Evolutionary conservation across 1,140 invertebrate species (phyloP), one percentile per base, ranked within the genome.

Genomic region (Drosophila sp.): DNA sequence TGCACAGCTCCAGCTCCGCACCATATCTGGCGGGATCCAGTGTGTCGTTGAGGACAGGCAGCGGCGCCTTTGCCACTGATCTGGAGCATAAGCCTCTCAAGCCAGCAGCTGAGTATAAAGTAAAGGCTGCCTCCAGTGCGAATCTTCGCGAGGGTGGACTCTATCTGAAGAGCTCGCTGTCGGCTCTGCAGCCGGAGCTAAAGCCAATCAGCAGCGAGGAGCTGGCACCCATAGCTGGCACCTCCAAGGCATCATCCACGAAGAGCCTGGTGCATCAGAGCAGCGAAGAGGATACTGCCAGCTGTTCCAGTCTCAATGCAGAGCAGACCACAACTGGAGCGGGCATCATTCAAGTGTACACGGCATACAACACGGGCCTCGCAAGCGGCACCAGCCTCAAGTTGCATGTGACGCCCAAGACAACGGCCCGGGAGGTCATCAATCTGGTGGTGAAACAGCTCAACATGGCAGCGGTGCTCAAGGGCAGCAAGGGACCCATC

Each of bases 281-380:
- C 40, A 91, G 90, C 51, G 82, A 90, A 8, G 90, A 91, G 51
- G 90, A 91, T n/a, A 67, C 83, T 4, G 72, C 78, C 63, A 90
- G 90, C 69, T 90, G 86, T 18, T 84, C 90, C 43, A 91, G 83
- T 48, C 71, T 89, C 2, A 78, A 75, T 34, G 54, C 80, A 0
- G 90, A 91, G 5, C 87, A 77, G 54, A 67, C 36, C 59, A n/a
- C 48, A 25, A 72, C 79, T 0, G 95, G 54, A 2, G 75, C 79
- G 0, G 95, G 95, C 25, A 95, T 95, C 65, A 92, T 96, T 16
- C 95, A 97, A 96, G 97, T 99, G 18, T 99, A 96, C 90, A 97
- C 97, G 0, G 97, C 98, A 2, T 99, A 99, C 91, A 97, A 98
- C 75, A 99, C 97, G 0, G 98, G 98, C 18, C 92, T 99, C 64